Percentiles rank a stretch among this genome's conserved stretches.
Conservation (phyloP, 2,113 vertebrate species). For the Motacilla alba region DNA sequence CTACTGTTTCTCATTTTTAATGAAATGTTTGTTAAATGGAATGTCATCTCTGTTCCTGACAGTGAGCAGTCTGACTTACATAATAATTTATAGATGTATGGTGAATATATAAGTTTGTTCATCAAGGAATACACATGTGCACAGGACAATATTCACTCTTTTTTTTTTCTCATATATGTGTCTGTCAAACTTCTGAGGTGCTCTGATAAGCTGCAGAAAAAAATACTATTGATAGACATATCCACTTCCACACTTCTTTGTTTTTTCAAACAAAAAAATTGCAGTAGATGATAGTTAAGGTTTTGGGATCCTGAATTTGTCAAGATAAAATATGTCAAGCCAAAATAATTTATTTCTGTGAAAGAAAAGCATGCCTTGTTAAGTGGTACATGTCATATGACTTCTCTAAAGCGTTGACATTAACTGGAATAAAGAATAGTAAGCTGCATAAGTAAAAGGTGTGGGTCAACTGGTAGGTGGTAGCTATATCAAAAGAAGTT, state of each 20-base stretch:
- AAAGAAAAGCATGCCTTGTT: not conserved
- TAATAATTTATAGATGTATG: not conserved
- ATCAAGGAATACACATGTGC: not conserved
- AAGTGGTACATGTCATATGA: not conserved
- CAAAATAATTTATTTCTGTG: not conserved
- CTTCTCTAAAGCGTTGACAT: not conserved
- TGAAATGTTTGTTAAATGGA: not conserved
- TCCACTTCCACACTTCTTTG: not conserved
- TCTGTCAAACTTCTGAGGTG: not conserved
- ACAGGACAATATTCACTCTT: not conserved
- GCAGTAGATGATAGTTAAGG: not conserved
- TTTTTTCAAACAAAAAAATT: not conserved
- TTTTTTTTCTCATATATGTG: not conserved
- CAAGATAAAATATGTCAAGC: not conserved
- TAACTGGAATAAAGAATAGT: not conserved
- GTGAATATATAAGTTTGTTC: not conserved
- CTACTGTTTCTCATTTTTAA: not conserved
- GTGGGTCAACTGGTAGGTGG: not conserved
- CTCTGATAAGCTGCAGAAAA: not conserved
- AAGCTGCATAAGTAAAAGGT: not conserved
- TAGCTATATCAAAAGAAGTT: not conserved
- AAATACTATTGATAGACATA: not conserved
- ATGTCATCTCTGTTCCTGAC: not conserved
- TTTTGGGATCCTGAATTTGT: not conserved
- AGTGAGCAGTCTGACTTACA: not conserved